Conservation (phyloP, 2,797 vertebrate genomes). For the Fistularia commersonii region DNA sequence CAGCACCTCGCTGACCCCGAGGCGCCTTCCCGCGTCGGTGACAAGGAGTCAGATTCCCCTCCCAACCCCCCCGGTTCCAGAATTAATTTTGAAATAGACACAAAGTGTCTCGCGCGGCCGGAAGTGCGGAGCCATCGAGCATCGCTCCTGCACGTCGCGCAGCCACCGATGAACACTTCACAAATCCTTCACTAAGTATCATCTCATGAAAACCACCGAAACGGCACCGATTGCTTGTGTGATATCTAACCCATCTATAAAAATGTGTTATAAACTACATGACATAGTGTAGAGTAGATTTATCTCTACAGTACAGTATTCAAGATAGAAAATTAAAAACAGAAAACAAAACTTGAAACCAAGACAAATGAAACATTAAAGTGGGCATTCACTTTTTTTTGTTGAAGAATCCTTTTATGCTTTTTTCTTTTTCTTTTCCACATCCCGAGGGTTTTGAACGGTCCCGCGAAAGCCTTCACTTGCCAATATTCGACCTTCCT, state of each 20-base stretch:
- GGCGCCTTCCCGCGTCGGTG: too few relatives aligned
- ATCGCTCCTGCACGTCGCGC: constrained; percentile 42
- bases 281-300: constrained; percentile 87
- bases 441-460: constrained; percentile 40
- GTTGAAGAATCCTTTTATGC: constrained; percentile 47
- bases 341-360: constrained; percentile 65
- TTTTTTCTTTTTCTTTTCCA: constrained; percentile 18
- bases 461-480: constrained; percentile 82
- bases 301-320: constrained; percentile 93
- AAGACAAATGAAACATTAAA: constrained; percentile 72
- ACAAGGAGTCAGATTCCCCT: too few relatives aligned
- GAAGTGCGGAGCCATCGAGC: constrained; percentile 31
- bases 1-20: too few relatives aligned
- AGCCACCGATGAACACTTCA: constrained; percentile 41
- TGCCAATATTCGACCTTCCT: constrained; percentile 96
- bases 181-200: constrained; percentile 64
- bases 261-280: constrained; percentile 84
- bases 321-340: constrained; percentile 77
- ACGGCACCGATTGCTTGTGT: constrained; percentile 81
- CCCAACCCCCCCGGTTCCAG: too few relatives aligned
- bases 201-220: constrained; percentile 67
- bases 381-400: constrained; percentile 53
- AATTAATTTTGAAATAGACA: too few relatives aligned
- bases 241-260: constrained; percentile 83
- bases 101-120: constrained; percentile 28